Evolutionary conservation across 2,797 vertebrate genomes (phyloP).

Genomic region (Petrocephalus sullivani): DNA sequence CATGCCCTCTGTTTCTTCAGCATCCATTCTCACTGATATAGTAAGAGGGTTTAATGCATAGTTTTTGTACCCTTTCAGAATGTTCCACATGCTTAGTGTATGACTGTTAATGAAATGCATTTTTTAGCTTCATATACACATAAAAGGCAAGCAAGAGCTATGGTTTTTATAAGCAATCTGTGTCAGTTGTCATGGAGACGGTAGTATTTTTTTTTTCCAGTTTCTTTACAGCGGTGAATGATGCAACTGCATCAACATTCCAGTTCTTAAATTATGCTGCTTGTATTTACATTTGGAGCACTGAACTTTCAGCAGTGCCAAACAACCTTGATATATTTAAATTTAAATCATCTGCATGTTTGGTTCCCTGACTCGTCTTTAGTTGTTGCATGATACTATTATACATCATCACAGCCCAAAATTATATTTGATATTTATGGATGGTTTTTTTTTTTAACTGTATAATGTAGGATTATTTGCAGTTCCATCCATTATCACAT

Average conservation of each 20-base stretch:
- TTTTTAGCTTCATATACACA: slow-evolving; percentile 65
- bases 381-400: not conserved
- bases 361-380: not conserved
- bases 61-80: slow-evolving; percentile 1
- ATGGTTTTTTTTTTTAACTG: not conserved
- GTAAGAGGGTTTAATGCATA: not conserved
- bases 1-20: not conserved
- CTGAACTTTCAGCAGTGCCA: not conserved
- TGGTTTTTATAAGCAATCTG: slow-evolving; percentile 69
- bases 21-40: not conserved
- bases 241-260: slow-evolving; percentile 2
- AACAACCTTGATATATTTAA: not conserved
- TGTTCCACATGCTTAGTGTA: not conserved
- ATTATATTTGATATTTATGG: not conserved
- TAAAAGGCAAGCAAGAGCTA: slow-evolving; percentile 66
- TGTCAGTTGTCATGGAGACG: slow-evolving; percentile 65
- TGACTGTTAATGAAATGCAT: slow-evolving; percentile 40
- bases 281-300: not conserved
- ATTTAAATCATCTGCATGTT: not conserved
- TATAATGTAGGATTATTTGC: not conserved
- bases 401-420: not conserved
- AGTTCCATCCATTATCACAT: not conserved
- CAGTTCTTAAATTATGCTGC: slow-evolving; percentile 12
- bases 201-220: slow-evolving; percentile 9
- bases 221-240: slow-evolving; percentile 15